Percentiles rank a stretch among this genome's conserved stretches.
These are phyloP conservation scores for Lapara coniferarum DNA, from an alignment of 2,888 invertebrate species.

Conservation along the genomic window DNA sequence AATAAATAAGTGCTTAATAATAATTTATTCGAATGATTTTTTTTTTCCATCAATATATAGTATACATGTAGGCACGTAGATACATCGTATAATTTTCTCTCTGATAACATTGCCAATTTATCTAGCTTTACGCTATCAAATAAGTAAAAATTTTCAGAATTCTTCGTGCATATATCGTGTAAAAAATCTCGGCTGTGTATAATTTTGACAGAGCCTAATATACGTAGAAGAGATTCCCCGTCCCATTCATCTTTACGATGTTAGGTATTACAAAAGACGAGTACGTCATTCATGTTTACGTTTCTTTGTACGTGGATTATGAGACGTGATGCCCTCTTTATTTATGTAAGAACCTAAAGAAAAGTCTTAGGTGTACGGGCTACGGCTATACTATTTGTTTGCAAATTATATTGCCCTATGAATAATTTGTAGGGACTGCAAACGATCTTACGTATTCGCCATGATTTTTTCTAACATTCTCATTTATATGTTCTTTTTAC, in stretches of 20 bases:
- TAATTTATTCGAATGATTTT: no score
- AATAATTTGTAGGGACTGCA: slow-evolving; percentile 55
- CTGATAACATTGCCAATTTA: not conserved
- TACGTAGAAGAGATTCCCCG: slow-evolving; percentile 47
- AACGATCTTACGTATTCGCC: slow-evolving; percentile 32
- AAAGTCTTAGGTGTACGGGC: slow-evolving; percentile 58
- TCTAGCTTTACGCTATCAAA: not conserved
- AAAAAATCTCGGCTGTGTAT: slow-evolving; percentile 29
- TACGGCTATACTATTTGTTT: slow-evolving; percentile 61
- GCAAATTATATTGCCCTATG: slow-evolving; percentile 73
- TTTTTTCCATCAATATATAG: no score
- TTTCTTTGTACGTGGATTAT: slow-evolving; percentile 78
- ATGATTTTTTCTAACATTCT: slow-evolving; percentile 23
- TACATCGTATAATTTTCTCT: not conserved
- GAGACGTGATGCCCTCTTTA: slow-evolving; percentile 72
- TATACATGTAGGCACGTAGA: no score
- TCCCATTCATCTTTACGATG: slow-evolving; percentile 73
- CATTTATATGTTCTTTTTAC: slow-evolving; percentile 17
- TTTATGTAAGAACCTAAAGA: slow-evolving; percentile 66
- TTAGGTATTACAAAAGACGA: slow-evolving; percentile 72
- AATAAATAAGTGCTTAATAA: no score
- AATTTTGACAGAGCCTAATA: slow-evolving; percentile 33
- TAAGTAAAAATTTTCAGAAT: not conserved
- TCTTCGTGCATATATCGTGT: not conserved
- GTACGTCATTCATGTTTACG: slow-evolving; percentile 74